A percentile compares a stretch with the other conserved stretches of the same genome.
These are phyloP conservation scores for Chroicocephalus ridibundus DNA, from an alignment of 2,113 vertebrate species.

Conservation along the genomic window DNA sequence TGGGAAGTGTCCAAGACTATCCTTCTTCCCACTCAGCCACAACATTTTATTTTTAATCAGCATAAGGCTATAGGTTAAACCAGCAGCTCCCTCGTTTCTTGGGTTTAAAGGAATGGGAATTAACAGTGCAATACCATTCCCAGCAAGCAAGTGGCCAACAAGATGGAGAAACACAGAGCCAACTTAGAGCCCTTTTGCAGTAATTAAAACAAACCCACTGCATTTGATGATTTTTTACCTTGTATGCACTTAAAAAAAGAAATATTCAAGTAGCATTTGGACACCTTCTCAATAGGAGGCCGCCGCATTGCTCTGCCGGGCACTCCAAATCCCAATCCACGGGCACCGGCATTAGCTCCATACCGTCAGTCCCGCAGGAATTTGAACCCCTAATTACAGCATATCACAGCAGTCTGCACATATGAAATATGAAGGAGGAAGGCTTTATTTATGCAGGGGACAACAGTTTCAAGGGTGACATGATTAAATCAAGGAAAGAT, in stretches of 20 bases:
- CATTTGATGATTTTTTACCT: background rate
- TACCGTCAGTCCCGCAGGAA: background rate
- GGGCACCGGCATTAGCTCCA: background rate
- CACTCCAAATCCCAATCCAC: accelerated
- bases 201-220: background rate
- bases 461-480: background rate
- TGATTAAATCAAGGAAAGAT: accelerated
- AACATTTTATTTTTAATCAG: background rate
- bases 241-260: background rate
- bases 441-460: background rate
- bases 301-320: background rate
- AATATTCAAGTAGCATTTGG: background rate
- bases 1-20: background rate
- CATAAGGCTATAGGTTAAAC: background rate
- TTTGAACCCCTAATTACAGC: background rate
- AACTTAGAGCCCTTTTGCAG: background rate
- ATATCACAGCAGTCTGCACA: background rate
- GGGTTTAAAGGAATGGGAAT: background rate
- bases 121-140: background rate
- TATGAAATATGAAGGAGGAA: background rate
- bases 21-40: background rate
- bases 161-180: background rate
- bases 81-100: background rate
- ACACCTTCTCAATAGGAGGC: background rate
- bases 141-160: background rate